A percentile compares a stretch with the other conserved stretches of the same genome.
These are phyloP conservation scores for Neomonachus schauinslandi DNA, from an alignment of 2,113 vertebrate genomes.

Conservation along the genomic window DNA sequence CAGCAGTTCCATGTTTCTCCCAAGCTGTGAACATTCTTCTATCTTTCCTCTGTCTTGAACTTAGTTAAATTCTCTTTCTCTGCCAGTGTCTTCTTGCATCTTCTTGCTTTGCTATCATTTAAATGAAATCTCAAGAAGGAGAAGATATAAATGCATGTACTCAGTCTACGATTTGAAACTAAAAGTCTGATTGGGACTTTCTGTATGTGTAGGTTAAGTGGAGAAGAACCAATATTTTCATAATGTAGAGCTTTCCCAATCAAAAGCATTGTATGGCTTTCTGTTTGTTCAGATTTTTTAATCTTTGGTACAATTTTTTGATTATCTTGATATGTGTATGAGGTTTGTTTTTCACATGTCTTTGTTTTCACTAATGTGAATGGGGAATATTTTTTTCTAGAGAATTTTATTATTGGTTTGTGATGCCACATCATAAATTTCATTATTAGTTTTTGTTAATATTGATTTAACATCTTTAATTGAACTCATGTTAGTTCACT, in stretches of 20 bases:
- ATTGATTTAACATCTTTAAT: background rate
- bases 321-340: background rate
- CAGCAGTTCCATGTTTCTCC: background rate
- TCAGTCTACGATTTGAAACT: background rate
- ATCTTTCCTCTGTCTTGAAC: background rate
- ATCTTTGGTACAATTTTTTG: background rate
- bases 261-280: background rate
- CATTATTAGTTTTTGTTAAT: background rate
- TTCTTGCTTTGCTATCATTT: background rate
- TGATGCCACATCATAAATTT: background rate
- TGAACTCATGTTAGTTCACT: background rate
- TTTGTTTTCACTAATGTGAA: background rate
- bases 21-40: background rate
- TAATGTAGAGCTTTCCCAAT: background rate
- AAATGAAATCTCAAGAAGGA: background rate
- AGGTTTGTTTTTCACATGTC: background rate
- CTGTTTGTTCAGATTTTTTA: background rate
- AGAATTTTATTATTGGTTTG: background rate
- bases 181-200: background rate
- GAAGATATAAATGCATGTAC: background rate
- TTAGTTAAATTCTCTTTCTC: background rate
- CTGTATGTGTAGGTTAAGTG: background rate
- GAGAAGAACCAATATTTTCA: background rate
- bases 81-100: background rate
- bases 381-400: background rate